These are phyloP conservation scores for Rhinopomastus cyanomelas DNA, from an alignment of 2,113 vertebrate genomes.

Conservation along the genomic window DNA sequence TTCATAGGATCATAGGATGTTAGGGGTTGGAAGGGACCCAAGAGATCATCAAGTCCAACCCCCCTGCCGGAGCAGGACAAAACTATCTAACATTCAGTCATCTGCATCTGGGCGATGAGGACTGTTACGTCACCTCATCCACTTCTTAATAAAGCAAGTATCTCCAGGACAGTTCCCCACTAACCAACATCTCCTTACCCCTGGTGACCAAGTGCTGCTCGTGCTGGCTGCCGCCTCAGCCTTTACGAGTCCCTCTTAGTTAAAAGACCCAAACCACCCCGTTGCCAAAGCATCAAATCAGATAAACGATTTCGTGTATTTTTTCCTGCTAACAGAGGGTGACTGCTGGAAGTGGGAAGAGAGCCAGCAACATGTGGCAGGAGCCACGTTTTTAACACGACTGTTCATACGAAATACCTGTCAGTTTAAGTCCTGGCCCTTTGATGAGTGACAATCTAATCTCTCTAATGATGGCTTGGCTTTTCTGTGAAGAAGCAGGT, in stretches of 20 bases:
- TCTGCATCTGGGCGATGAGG: not conserved
- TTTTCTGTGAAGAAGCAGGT: not conserved
- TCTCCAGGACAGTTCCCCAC: not conserved
- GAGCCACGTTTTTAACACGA: constrained; percentile 3
- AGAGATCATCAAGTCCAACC: too few relatives aligned
- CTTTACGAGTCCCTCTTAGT: not conserved
- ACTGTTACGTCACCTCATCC: not conserved
- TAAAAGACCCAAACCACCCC: not conserved
- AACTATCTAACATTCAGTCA: not conserved
- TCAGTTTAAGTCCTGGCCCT: constrained; percentile 23
- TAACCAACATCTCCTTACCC: not conserved
- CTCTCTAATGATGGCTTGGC: not conserved
- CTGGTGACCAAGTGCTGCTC: not conserved
- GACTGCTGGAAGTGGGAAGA: not conserved
- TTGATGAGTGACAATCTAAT: constrained; percentile 44
- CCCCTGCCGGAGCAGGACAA: too few relatives aligned
- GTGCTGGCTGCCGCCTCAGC: not conserved
- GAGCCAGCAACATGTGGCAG: constrained; percentile 42
- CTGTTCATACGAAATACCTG: constrained; percentile 11
- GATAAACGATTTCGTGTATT: not conserved
- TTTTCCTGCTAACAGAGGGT: not conserved
- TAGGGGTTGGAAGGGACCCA: too few relatives aligned
- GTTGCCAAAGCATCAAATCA: not conserved
- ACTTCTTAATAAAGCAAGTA: not conserved
- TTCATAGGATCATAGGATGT: too few relatives aligned